Evolutionary conservation across 2,797 vertebrate species (phyloP).

Genomic region (Myotis pilosus): DNA sequence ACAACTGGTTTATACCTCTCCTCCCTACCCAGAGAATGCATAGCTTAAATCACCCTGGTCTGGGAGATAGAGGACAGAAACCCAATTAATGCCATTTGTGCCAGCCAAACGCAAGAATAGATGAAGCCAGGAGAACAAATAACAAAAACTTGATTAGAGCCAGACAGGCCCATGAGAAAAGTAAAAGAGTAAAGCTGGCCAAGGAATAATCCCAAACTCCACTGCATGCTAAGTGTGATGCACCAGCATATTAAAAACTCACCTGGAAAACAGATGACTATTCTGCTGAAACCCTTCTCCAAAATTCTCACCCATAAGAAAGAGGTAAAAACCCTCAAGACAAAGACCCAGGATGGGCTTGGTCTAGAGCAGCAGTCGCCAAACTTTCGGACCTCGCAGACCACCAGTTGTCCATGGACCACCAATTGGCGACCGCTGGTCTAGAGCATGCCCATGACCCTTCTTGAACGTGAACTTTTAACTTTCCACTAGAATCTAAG

Average conservation of each 20-base stretch:
- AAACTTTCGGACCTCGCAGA: no score
- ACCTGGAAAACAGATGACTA: background rate
- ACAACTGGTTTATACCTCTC: background rate
- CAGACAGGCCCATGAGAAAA: background rate
- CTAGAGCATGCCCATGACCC: background rate
- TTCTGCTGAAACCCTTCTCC: background rate
- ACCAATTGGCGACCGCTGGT: accelerated
- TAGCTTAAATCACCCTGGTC: background rate
- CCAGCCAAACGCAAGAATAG: background rate
- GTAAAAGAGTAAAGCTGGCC: background rate
- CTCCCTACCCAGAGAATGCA: background rate
- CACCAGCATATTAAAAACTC: background rate
- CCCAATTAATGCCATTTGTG: background rate
- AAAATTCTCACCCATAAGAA: background rate
- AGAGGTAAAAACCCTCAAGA: no score
- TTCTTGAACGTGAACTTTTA: background rate
- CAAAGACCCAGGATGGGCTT: no score
- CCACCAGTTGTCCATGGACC: no score
- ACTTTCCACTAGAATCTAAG: background rate
- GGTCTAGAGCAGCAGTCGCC: no score
- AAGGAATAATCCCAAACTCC: background rate
- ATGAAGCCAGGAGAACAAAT: background rate
- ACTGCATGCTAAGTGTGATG: background rate
- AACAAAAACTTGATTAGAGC: background rate
- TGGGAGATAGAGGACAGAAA: background rate